Evolutionary conservation across 2,888 invertebrate species (phyloP).

Genomic region (Amphipyra tragopoginis): DNA sequence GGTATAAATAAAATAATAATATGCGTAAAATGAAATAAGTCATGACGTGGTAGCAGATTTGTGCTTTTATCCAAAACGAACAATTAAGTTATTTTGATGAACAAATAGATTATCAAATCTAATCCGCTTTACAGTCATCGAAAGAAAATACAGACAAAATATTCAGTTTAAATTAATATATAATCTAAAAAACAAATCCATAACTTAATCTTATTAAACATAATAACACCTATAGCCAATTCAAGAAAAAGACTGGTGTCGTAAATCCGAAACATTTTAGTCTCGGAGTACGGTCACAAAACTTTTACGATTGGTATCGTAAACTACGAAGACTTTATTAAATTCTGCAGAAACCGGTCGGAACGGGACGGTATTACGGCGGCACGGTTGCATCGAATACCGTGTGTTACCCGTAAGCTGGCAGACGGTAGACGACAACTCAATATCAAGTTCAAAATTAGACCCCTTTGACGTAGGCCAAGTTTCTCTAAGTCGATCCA

Average conservation of each 20-base stretch:
- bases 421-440: slow-evolving; percentile 43
- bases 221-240: slow-evolving; percentile 38
- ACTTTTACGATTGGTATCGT: slow-evolving; percentile 77
- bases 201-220: slow-evolving; percentile 24
- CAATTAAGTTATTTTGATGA: too few relatives aligned
- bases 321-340: slow-evolving; percentile 78
- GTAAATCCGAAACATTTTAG: slow-evolving; percentile 66
- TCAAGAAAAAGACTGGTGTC: slow-evolving; percentile 41
- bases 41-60: too few relatives aligned
- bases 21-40: too few relatives aligned
- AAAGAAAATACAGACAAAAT: neutral
- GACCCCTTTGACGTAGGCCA: slow-evolving; percentile 44
- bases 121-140: neutral
- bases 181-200: slow-evolving; percentile 28
- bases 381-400: slow-evolving; percentile 39
- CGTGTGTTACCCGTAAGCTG: slow-evolving; percentile 29
- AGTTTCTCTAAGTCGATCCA: slow-evolving; percentile 35
- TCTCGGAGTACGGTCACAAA: slow-evolving; percentile 58
- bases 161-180: slow-evolving; percentile 2
- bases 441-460: slow-evolving; percentile 56
- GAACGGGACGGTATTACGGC: slow-evolving; percentile 23
- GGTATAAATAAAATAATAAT: too few relatives aligned
- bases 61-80: too few relatives aligned
- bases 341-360: slow-evolving; percentile 70
- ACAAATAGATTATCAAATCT: too few relatives aligned